Percentiles rank a stretch among this genome's conserved stretches.
Evolutionary conservation across 2,888 invertebrate genomes (phyloP).

Genomic region (Nomada hirtipes): DNA sequence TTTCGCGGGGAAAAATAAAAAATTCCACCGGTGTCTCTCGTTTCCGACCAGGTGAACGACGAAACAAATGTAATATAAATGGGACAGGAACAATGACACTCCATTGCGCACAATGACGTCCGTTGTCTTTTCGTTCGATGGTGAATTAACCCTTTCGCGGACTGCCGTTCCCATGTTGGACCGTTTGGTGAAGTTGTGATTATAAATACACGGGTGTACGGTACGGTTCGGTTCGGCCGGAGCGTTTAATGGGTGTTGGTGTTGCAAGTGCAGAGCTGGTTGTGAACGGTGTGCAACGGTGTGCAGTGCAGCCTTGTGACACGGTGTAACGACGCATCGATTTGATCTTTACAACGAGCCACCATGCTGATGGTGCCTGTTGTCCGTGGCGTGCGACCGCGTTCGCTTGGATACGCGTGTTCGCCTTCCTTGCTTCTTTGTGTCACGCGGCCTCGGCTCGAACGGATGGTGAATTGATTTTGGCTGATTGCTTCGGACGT

Average conservation of each 20-base stretch:
- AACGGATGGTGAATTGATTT: not conserved
- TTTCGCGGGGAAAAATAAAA: constrained; percentile 6
- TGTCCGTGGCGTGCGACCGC: constrained; percentile 12
- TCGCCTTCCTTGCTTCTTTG: not conserved
- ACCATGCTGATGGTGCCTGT: constrained; percentile 31
- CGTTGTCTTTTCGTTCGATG: too few species aligned
- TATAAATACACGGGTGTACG: too few species aligned
- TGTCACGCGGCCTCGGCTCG: constrained; percentile 7
- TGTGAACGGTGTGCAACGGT: constrained; percentile 35
- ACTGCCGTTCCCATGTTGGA: too few species aligned
- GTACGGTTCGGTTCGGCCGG: not conserved
- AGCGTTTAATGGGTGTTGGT: not conserved
- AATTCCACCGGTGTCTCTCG: not conserved
- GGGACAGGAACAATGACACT: too few species aligned
- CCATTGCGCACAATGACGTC: too few species aligned
- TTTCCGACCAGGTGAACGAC: not conserved
- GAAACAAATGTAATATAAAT: not conserved
- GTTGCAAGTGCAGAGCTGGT: constrained; percentile 37
- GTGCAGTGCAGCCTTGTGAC: constrained; percentile 44
- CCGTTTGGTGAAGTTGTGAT: too few species aligned
- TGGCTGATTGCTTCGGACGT: not conserved
- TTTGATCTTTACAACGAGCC: constrained; percentile 54
- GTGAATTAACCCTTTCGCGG: too few species aligned
- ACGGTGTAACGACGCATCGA: constrained; percentile 58
- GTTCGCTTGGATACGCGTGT: constrained; percentile 3